Conservation (phyloP, 2,888 invertebrate genomes). For the Orthosia cruda region DNA sequence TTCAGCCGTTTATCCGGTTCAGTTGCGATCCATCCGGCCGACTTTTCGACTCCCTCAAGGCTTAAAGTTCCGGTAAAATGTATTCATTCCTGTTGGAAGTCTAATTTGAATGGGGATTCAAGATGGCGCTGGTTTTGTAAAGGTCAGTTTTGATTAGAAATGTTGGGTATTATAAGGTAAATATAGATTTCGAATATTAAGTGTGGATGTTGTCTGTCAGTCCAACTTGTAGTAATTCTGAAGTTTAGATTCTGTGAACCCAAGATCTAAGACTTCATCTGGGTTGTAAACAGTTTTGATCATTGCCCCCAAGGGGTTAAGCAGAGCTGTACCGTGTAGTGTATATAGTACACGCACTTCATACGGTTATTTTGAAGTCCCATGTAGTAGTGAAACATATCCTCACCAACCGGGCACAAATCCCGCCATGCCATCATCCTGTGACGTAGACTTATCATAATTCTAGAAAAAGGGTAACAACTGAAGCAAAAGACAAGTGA, state of each 20-base stretch:
- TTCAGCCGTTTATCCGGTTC: conserved; percentile 53
- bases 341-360: too few species aligned
- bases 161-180: too few species aligned
- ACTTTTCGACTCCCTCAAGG: conserved; percentile 50
- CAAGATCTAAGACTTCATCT: not conserved
- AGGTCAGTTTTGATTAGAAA: not conserved
- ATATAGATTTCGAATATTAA: too few species aligned
- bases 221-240: not conserved
- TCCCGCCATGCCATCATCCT: too few species aligned
- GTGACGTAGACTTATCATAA: too few species aligned
- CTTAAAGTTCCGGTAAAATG: conserved; percentile 40
- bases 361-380: too few species aligned
- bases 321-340: too few species aligned
- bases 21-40: conserved; percentile 43
- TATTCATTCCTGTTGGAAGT: conserved; percentile 38
- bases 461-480: too few species aligned
- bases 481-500: too few species aligned
- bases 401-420: too few species aligned
- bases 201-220: not conserved
- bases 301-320: too few species aligned
- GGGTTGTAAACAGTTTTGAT: not conserved
- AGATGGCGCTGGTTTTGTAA: not conserved
- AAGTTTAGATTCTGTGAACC: not conserved
- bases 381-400: too few species aligned
- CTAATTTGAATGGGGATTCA: conserved; percentile 49